phyloP scores from a whole-genome alignment of 2,888 invertebrate species.

The Parapristionchus giblindavisi region DNA sequence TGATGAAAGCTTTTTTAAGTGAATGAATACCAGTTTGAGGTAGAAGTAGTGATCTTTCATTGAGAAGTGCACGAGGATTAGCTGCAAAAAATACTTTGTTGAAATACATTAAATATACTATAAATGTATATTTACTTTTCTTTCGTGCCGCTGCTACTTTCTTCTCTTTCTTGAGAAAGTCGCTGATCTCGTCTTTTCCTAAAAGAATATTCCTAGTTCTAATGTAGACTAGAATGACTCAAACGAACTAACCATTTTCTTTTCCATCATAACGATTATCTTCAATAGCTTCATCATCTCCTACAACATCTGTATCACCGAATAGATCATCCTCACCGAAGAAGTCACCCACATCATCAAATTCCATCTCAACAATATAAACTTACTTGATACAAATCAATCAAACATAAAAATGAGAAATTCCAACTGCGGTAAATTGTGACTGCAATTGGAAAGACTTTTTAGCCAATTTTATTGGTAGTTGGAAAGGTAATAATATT shows the following conservation, averaged over 20 bases:
- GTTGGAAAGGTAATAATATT: too few relatives aligned
- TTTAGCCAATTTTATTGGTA: background rate
- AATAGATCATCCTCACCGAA: conserved; percentile 50
- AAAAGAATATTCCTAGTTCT: too few relatives aligned
- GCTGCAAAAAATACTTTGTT: background rate
- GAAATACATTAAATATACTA: background rate
- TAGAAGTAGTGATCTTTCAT: conserved; percentile 21
- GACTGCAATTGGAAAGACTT: background rate
- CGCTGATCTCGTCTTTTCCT: conserved; percentile 25
- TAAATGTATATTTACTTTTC: conserved; percentile 7
- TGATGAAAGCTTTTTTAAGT: conserved; percentile 44
- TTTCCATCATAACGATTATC: conserved; percentile 32
- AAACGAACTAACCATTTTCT: background rate
- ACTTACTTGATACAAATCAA: background rate
- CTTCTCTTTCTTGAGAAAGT: conserved; percentile 36
- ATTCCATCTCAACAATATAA: conserved; percentile 4
- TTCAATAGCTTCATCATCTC: conserved; percentile 44
- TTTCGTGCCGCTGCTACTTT: conserved; percentile 10
- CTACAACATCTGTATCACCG: conserved; percentile 43
- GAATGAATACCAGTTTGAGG: conserved; percentile 41
- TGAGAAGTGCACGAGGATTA: conserved; percentile 23
- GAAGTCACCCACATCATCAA: conserved; percentile 49
- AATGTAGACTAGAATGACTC: too few relatives aligned
- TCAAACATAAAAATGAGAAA: background rate
- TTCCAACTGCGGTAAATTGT: background rate